These are phyloP conservation scores for Neuroscelio doddi DNA, from an alignment of 2,888 invertebrate genomes.

Conservation along the genomic window DNA sequence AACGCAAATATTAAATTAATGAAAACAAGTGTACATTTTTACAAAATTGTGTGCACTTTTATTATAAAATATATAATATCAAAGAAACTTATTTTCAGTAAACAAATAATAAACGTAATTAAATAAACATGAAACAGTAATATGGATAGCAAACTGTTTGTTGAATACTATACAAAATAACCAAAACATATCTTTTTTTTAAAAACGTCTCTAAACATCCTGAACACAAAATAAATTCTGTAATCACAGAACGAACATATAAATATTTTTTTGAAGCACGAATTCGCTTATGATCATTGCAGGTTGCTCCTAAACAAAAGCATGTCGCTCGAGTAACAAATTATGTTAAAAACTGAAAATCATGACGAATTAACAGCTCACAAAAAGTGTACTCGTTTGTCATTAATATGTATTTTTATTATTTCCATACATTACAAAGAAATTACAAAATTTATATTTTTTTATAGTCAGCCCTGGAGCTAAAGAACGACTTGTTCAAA, in stretches of 20 bases:
- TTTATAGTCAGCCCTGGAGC: constrained; percentile 93
- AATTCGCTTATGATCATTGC: constrained; percentile 20
- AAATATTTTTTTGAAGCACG: constrained; percentile 6
- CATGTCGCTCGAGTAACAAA: constrained; percentile 38
- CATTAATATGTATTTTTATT: constrained; percentile 11
- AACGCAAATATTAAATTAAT: too few species aligned
- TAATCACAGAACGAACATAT: not conserved
- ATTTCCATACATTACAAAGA: constrained; percentile 3
- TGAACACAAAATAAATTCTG: not conserved
- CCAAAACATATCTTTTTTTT: too few species aligned
- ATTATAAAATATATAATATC: too few species aligned
- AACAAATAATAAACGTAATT: too few species aligned
- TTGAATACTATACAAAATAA: too few species aligned
- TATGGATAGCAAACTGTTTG: too few species aligned
- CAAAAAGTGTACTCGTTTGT: constrained; percentile 26
- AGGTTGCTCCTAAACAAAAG: constrained; percentile 33
- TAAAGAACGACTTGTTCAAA: constrained; percentile 95
- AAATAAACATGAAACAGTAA: too few species aligned
- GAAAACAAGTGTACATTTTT: too few species aligned
- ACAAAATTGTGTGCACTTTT: too few species aligned
- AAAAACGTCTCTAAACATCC: too few species aligned
- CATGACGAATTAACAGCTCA: constrained; percentile 18
- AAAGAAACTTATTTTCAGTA: too few species aligned
- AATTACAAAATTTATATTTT: constrained; percentile 5
- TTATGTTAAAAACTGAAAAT: not conserved